Conservation (phyloP, 2,797 vertebrate species). For the Hyperoplus immaculatus region DNA sequence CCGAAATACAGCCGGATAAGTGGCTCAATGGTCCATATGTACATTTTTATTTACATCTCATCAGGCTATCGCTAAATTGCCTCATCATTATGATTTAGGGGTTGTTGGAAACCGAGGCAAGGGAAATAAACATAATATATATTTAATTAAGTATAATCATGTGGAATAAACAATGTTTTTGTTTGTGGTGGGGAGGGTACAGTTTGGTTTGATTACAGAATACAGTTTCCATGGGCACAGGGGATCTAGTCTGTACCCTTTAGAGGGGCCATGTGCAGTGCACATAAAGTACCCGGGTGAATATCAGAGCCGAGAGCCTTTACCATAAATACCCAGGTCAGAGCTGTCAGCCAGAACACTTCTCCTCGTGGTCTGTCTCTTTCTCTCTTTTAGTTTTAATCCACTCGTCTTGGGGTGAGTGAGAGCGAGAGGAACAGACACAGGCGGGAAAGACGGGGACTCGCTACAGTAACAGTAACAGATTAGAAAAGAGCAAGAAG, state of each 20-base stretch:
- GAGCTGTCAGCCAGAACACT: constrained; percentile 76
- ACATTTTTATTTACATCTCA: constrained; percentile 72
- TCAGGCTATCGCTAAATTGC: constrained; percentile 75
- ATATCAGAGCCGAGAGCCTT: constrained; percentile 65
- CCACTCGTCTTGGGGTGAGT: constrained; percentile 63
- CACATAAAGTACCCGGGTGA: constrained; percentile 61
- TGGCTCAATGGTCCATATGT: constrained; percentile 77
- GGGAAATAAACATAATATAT: constrained; percentile 39
- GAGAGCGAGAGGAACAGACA: constrained; percentile 42
- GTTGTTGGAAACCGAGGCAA: constrained; percentile 49
- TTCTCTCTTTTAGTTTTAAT: constrained; percentile 73
- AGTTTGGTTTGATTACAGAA: constrained; percentile 22
- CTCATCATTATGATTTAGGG: constrained; percentile 75
- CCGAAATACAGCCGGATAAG: constrained; percentile 69
- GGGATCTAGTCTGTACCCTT: constrained; percentile 43
- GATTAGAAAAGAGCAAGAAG: constrained; percentile 62
- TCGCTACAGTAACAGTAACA: constrained; percentile 57
- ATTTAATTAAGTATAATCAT: constrained; percentile 22
- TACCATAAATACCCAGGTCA: constrained; percentile 79
- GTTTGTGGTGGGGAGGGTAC: neutral
- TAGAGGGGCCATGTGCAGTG: constrained; percentile 45
- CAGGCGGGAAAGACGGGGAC: constrained; percentile 31
- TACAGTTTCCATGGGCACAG: constrained; percentile 44
- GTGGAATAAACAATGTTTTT: constrained; percentile 2
- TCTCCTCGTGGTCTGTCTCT: constrained; percentile 50